A percentile compares a stretch with the other conserved stretches of the same genome.
These are phyloP conservation scores for Trachelus tabidus DNA, from an alignment of 2,888 invertebrate species.

Conservation along the genomic window DNA sequence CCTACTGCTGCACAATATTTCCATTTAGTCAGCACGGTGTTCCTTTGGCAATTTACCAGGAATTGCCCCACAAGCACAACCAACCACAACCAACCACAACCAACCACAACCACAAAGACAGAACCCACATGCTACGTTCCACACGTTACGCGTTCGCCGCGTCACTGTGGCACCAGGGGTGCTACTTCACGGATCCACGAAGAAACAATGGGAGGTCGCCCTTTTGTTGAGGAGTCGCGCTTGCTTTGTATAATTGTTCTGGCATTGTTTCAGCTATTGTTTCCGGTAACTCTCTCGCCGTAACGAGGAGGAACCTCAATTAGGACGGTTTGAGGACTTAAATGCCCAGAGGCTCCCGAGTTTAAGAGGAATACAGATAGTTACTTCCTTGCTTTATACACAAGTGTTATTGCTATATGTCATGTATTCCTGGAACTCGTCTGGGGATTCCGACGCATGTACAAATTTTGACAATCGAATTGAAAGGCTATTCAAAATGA, in stretches of 20 bases:
- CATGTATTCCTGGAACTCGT: too few relatives aligned
- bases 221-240: constrained; percentile 47
- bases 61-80: too few relatives aligned
- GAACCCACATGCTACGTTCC: too few relatives aligned
- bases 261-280: constrained; percentile 56
- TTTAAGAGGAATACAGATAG: constrained; percentile 41
- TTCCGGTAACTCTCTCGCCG: constrained; percentile 58
- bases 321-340: constrained; percentile 63
- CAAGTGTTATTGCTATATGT: neutral
- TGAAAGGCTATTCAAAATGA: too few relatives aligned
- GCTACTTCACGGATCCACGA: constrained; percentile 1
- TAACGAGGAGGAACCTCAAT: constrained; percentile 65
- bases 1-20: too few relatives aligned
- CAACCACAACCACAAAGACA: too few relatives aligned
- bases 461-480: too few relatives aligned
- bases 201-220: constrained; percentile 26
- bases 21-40: too few relatives aligned
- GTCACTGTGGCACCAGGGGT: neutral
- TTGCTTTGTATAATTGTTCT: constrained; percentile 52
- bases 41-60: too few relatives aligned
- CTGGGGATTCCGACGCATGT: too few relatives aligned
- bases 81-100: too few relatives aligned
- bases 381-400: neutral
- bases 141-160: neutral
- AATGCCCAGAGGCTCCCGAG: constrained; percentile 63